phyloP scores from a whole-genome alignment of 2,797 vertebrate genomes.

The Denticeps clupeoides region DNA sequence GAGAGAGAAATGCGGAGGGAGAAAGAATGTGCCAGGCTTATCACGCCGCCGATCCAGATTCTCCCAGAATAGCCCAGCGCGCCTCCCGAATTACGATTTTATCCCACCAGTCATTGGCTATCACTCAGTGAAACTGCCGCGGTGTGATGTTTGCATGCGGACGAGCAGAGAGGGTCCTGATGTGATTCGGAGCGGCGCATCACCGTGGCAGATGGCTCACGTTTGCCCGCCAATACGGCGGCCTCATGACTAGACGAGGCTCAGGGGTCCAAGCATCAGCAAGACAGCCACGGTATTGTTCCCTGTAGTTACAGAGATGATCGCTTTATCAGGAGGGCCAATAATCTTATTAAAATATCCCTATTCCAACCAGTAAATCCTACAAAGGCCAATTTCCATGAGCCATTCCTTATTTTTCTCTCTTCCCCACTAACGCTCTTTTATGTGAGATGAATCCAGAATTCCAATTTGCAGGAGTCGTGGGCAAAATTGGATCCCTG shows the following conservation, averaged over 20 bases:
- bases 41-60: slow-evolving; percentile 1
- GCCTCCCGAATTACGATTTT: slow-evolving; percentile 17
- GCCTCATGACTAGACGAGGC: too few species aligned
- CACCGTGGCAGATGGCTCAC: too few species aligned
- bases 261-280: too few species aligned
- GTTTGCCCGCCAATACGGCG: too few species aligned
- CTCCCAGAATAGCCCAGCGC: slow-evolving; percentile 12
- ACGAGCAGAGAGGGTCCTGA: background rate
- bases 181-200: too few species aligned
- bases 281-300: slow-evolving; percentile 5
- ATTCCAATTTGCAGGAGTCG: too few species aligned
- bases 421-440: too few species aligned
- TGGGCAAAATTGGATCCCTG: too few species aligned
- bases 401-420: background rate
- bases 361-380: slow-evolving; percentile 31
- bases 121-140: slow-evolving; percentile 3
- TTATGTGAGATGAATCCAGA: too few species aligned
- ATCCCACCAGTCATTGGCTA: slow-evolving; percentile 3
- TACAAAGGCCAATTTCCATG: slow-evolving; percentile 1
- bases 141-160: slow-evolving; percentile 1
- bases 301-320: slow-evolving; percentile 20
- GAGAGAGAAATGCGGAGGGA: background rate
- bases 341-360: slow-evolving; percentile 53
- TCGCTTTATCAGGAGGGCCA: slow-evolving; percentile 48
- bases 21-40: slow-evolving; percentile 9